Conservation (phyloP, 2,888 invertebrate genomes). For the Hesperia comma region DNA sequence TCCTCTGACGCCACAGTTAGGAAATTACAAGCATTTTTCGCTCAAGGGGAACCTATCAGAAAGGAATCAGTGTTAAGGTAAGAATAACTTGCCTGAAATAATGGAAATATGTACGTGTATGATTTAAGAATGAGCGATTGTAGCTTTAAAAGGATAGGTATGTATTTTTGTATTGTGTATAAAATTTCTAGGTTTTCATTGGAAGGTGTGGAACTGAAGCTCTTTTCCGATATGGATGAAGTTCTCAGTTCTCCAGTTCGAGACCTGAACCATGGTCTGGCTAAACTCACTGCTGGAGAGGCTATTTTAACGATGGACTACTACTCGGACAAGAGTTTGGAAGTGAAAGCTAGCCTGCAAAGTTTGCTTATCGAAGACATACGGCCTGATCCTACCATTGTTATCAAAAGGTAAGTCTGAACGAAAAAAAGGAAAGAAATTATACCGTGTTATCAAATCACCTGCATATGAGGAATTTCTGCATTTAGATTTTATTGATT, state of each 20-base stretch:
- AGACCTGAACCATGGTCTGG: slow-evolving; percentile 88
- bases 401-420: slow-evolving; percentile 82
- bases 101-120: no score
- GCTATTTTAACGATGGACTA: slow-evolving; percentile 85
- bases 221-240: slow-evolving; percentile 90
- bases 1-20: slow-evolving; percentile 84
- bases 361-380: slow-evolving; percentile 89
- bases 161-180: neutral
- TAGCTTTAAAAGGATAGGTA: no score
- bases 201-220: slow-evolving; percentile 87
- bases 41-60: slow-evolving; percentile 86
- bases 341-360: slow-evolving; percentile 88
- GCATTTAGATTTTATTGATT: no score
- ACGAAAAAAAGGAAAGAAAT: no score
- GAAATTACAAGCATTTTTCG: slow-evolving; percentile 89
- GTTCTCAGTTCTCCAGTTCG: slow-evolving; percentile 89
- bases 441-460: no score
- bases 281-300: slow-evolving; percentile 88
- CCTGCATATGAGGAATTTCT: no score
- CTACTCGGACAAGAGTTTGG: slow-evolving; percentile 87
- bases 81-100: neutral
- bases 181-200: slow-evolving; percentile 79
- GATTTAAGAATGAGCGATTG: no score
- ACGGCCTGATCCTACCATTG: slow-evolving; percentile 85
- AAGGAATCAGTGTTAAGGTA: slow-evolving; percentile 84